These are phyloP conservation scores for Ecdyonurus torrentis DNA, from an alignment of 2,888 invertebrate genomes.

Conservation along the genomic window DNA sequence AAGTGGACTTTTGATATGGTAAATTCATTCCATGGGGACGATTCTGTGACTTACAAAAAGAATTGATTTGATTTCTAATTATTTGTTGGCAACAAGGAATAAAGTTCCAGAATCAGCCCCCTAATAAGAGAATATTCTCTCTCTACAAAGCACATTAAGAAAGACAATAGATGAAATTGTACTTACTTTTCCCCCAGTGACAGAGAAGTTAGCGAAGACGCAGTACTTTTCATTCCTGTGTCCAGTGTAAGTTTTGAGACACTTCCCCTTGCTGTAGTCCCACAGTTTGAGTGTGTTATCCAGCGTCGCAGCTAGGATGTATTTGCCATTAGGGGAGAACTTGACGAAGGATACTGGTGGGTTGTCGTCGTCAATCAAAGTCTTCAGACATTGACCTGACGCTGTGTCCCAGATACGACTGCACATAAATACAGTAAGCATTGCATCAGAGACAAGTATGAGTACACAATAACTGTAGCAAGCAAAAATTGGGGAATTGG, in stretches of 20 bases:
- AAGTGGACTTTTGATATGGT: too few relatives aligned
- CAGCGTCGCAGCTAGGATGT: slow-evolving; percentile 92
- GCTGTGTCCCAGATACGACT: slow-evolving; percentile 99
- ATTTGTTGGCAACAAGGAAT: background rate
- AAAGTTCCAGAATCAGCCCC: slow-evolving; percentile 8
- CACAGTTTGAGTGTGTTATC: slow-evolving; percentile 97
- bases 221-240: slow-evolving; percentile 99
- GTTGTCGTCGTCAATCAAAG: slow-evolving; percentile 97
- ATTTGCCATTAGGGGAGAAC: slow-evolving; percentile 99
- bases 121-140: slow-evolving; percentile 8
- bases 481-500: too few relatives aligned
- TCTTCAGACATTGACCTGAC: slow-evolving; percentile 97
- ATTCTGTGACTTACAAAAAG: too few relatives aligned
- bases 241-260: slow-evolving; percentile 93
- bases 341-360: slow-evolving; percentile 99
- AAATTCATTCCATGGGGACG: too few relatives aligned
- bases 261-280: slow-evolving; percentile 98
- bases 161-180: too few relatives aligned
- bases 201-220: slow-evolving; percentile 99
- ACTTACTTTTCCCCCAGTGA: slow-evolving; percentile 93
- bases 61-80: too few relatives aligned
- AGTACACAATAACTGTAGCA: too few relatives aligned
- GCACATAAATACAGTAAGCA: too few relatives aligned
- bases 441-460: too few relatives aligned
- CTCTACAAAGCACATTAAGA: background rate